phyloP scores from a whole-genome alignment of 2,113 vertebrate genomes.

The Cryptomyrus ogoouensis region DNA sequence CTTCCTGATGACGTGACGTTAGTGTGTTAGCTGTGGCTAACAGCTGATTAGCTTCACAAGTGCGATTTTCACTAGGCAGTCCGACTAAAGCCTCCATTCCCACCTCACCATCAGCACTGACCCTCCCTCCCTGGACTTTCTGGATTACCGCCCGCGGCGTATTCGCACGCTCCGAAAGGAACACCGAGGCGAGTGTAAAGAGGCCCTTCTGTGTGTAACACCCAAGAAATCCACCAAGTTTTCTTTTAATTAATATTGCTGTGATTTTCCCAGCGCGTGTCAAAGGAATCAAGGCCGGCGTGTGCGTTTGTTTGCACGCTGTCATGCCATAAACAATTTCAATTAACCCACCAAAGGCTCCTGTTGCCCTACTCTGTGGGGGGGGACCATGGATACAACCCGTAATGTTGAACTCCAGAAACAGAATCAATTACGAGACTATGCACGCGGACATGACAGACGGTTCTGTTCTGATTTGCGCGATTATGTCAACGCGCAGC shows the following conservation, averaged over 20 bases:
- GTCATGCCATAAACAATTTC: conserved; percentile 51
- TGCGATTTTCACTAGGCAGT: background rate
- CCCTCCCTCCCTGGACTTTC: background rate
- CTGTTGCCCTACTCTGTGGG: conserved; percentile 27
- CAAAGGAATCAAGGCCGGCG: background rate
- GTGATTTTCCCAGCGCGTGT: background rate
- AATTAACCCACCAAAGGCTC: conserved; percentile 47
- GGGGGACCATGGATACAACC: conserved; percentile 34
- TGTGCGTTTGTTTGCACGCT: background rate
- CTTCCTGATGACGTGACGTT: background rate
- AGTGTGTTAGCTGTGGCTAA: background rate
- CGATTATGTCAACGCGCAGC: conserved; percentile 59
- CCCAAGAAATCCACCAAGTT: background rate
- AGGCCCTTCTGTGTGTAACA: background rate
- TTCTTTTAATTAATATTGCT: background rate
- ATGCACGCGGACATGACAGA: conserved; percentile 41
- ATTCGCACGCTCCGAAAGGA: background rate
- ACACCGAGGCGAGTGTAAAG: background rate
- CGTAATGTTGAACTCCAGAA: conserved; percentile 55
- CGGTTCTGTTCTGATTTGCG: conserved; percentile 55
- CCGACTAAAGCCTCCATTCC: background rate
- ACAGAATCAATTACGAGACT: conserved; percentile 61
- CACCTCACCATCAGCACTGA: background rate
- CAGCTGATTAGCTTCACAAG: conserved; percentile 6
- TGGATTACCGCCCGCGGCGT: background rate